phyloP scores from a whole-genome alignment of 2,888 invertebrate species.

The Nipponacmea schrenckii region DNA sequence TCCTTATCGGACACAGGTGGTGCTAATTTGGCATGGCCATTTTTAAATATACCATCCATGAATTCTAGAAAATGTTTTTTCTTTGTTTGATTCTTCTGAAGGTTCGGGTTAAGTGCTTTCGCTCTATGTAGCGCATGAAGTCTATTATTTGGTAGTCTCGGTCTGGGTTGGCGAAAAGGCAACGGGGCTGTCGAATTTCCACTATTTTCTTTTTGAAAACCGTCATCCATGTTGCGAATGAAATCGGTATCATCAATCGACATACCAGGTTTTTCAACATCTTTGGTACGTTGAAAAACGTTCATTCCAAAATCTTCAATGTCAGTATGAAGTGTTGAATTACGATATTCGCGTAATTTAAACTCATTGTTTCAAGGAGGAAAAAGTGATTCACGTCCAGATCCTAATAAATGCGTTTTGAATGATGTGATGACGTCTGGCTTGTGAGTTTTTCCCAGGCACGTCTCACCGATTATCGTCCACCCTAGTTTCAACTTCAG shows the following conservation, averaged over 20 bases:
- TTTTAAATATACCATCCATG: slow-evolving; percentile 24
- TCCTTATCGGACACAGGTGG: slow-evolving; percentile 10
- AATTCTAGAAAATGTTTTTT: slow-evolving; percentile 19
- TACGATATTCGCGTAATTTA: slow-evolving; percentile 4
- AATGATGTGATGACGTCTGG: slow-evolving; percentile 16
- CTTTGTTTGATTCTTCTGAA: slow-evolving; percentile 16
- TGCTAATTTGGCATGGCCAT: slow-evolving; percentile 32
- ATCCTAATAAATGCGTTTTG: slow-evolving; percentile 7
- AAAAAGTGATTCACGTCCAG: slow-evolving; percentile 13
- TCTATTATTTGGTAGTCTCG: slow-evolving; percentile 24
- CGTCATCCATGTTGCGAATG: slow-evolving; percentile 21
- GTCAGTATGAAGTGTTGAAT: too few relatives aligned
- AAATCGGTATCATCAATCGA: slow-evolving; percentile 32
- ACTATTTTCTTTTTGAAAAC: slow-evolving; percentile 5
- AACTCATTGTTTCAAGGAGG: slow-evolving; percentile 17
- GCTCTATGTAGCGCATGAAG: slow-evolving; percentile 23
- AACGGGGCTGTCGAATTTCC: slow-evolving; percentile 24
- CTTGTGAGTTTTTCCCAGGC: slow-evolving; percentile 20
- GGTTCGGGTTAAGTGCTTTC: not conserved
- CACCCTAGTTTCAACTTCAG: slow-evolving; percentile 23
- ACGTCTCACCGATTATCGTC: slow-evolving; percentile 23
- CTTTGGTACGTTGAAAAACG: slow-evolving; percentile 19
- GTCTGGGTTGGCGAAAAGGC: slow-evolving; percentile 19
- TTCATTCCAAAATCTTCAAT: not conserved
- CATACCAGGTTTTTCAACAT: slow-evolving; percentile 23